phyloP scores from a whole-genome alignment of 2,113 vertebrate genomes.

The Passerina amoena region DNA sequence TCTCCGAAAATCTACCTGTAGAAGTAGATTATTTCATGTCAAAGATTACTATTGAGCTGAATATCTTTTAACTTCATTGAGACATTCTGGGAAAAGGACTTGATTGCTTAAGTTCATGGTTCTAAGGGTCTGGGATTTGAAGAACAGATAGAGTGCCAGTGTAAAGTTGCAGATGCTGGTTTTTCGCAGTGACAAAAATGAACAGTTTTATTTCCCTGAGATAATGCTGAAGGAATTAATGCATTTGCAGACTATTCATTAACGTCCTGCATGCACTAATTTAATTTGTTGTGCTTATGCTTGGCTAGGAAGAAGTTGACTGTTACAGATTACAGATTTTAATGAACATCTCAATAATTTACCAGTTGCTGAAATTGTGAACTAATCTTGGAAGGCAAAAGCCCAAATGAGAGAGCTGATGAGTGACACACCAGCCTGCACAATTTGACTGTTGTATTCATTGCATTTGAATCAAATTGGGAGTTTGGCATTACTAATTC shows the following conservation, averaged over 20 bases:
- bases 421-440: slow-evolving; percentile 29
- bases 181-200: neutral
- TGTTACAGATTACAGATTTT: slow-evolving; percentile 50
- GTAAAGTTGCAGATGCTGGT: neutral
- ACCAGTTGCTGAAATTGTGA: slow-evolving; percentile 10
- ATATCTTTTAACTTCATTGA: neutral
- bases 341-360: slow-evolving; percentile 59
- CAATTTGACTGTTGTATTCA: slow-evolving; percentile 40
- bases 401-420: slow-evolving; percentile 1
- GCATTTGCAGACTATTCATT: neutral
- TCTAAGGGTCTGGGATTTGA: neutral
- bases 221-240: neutral
- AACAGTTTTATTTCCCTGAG: neutral
- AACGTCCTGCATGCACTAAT: neutral
- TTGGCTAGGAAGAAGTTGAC: slow-evolving; percentile 7
- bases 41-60: neutral
- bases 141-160: neutral
- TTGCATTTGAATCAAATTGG: slow-evolving; percentile 53
- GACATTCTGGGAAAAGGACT: neutral
- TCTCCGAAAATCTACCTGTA: slow-evolving; percentile 41
- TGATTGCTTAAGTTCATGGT: neutral
- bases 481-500: slow-evolving; percentile 69
- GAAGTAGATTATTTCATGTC: neutral
- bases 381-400: slow-evolving; percentile 16
- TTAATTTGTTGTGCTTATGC: slow-evolving; percentile 15